Base-by-base conservation (phyloP, 2,888 invertebrate genomes). In the Dascillus cervinus region DNA sequence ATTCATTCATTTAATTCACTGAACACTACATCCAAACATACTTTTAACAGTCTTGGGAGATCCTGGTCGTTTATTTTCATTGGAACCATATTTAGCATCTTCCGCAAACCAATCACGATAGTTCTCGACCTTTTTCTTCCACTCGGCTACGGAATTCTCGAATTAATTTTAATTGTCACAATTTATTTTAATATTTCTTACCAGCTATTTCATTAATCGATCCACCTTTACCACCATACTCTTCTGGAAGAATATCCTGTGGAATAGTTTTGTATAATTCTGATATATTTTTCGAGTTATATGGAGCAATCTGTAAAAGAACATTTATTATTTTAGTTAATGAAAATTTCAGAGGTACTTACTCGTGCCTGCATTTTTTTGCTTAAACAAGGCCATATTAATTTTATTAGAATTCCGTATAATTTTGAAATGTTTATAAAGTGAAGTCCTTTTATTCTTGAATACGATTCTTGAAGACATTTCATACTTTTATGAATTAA, bases 211-310 rank as follows among this genome's bases (percentile, higher is more conserved):
- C 67, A 41, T 66, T 57, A 20, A 73, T 55, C 11, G 72, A 63
- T 1, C 73, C 73, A 13, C 68, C 75, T 6, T 67, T 66, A 1
- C 82, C 82, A 6, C 81, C 81, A 50, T 80, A 81, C 52, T 82
- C 81, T 4, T 55, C 56, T 1, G 81, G 81, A 24, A 82, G 58
- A 22, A 73, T 61, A 2, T 71, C 65, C 43, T 70, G 69, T 1
- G 79, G 74, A 11, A 81, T 64, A 26, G 66, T 49, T 45, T 75
- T 63, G 46, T 73, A 72, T 27, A 82, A 61, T 13, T 70, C 69
- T 1, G 75, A 71, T 34, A 68, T 62, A 46, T 70, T 60, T 26
- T 65, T 57, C 36, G 62, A 67, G 2, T 28, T 33, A 46, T 74
- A 70, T 2, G 75, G 63, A 37, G 62, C 59, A 33, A 75, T 56